Evolutionary conservation across 2,113 vertebrate genomes (phyloP), one percentile per base, ranked within the genome.

Genomic region (Lamprotornis superbus): DNA sequence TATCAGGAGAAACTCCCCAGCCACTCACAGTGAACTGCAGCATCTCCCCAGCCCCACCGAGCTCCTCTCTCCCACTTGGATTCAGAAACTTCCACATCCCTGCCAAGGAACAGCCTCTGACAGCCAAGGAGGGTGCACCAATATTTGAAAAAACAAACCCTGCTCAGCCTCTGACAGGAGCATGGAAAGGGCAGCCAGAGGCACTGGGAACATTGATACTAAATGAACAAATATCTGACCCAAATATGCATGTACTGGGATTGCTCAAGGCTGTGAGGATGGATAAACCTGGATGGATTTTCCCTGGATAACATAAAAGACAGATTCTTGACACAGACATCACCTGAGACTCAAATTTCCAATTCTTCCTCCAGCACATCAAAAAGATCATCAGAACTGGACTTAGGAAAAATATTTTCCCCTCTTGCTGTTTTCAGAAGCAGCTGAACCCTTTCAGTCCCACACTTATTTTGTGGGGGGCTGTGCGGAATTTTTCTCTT

Each of bases 291-390:
- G 55, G 69, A 70, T 30, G 69, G 68, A 17, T 84, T 94, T 84
- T 75, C 80, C 69, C 37, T 11, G 69, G 67, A 18, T 56, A 50
- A 69, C 37, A 12, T 0, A 1, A 78, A 40, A 71, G 89, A 76
- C 80, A 93, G 52, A 87, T 88, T 95, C 87, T 73, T 95, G 94
- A 96, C 89, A 82, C 37, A 27, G 20, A 35, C 12, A 76, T 81
- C 84, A 95, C 90, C 82, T 93, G 82, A 19, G 0, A 31, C 56
- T 91, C 92, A 77, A 76, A 21, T 91, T 94, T 91, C 91, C 84
- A 88, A 1, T n/a, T 67, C 52, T 33, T 63, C 52, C 47, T 95
- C 82, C 59, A 88, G 44, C 3, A 1, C 24, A 81, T 47, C 80
- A 57, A 61, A 71, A 90, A 83, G n/a, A 67, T 35, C 63, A 90